These are phyloP conservation scores for Nomada fabriciana DNA, from an alignment of 2,888 invertebrate genomes.

Conservation along the genomic window DNA sequence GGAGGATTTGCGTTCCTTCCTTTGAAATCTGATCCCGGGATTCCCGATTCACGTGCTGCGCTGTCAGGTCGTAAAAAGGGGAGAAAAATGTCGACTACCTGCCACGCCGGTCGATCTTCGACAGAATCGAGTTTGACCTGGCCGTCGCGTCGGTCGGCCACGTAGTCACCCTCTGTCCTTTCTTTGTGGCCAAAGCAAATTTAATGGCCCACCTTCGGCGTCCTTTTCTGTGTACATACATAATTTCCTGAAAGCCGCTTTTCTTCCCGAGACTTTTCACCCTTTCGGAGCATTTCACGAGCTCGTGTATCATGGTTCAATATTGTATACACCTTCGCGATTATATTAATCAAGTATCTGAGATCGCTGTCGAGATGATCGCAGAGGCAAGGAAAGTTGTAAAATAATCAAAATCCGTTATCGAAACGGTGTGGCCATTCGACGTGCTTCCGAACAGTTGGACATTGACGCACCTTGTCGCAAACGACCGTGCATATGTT, in stretches of 20 bases:
- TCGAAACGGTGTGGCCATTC: slow-evolving; percentile 19
- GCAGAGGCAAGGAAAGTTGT: slow-evolving; percentile 14
- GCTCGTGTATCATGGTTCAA: background rate
- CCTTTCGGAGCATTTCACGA: background rate
- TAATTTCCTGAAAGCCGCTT: background rate
- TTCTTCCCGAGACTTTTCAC: background rate
- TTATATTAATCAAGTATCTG: slow-evolving; percentile 16
- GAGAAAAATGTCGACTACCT: slow-evolving; percentile 63
- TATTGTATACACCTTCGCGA: background rate
- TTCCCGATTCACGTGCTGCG: slow-evolving; percentile 37
- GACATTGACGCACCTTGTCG: background rate
- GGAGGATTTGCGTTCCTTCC: background rate
- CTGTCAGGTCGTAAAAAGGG: slow-evolving; percentile 31
- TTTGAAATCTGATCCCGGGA: slow-evolving; percentile 29
- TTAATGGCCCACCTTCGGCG: slow-evolving; percentile 11
- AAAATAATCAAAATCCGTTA: slow-evolving; percentile 28
- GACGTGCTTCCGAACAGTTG: slow-evolving; percentile 10
- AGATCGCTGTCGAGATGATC: slow-evolving; percentile 28
- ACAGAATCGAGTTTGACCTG: slow-evolving; percentile 47
- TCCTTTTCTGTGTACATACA: background rate
- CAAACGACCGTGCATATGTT: slow-evolving; percentile 24
- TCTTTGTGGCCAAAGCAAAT: slow-evolving; percentile 18
- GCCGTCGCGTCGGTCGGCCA: slow-evolving; percentile 31
- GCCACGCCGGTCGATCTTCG: slow-evolving; percentile 47
- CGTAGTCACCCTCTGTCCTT: slow-evolving; percentile 34